Conservation (phyloP, 2,888 invertebrate genomes). For the Liopterus haemorrhoidalis region DNA sequence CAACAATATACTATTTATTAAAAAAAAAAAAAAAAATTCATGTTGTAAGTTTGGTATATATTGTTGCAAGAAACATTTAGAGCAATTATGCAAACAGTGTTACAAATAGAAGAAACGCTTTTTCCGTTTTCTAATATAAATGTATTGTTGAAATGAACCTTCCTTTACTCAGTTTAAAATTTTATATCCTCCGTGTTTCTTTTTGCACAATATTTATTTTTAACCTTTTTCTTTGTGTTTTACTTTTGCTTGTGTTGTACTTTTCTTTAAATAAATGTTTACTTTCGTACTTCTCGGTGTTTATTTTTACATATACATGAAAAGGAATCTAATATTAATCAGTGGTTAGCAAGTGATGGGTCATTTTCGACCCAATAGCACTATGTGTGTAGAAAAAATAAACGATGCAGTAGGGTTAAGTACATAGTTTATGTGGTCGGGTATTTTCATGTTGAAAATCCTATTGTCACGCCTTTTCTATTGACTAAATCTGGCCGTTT, state of each 20-base stretch:
- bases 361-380: constrained; percentile 6
- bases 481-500: too few relatives aligned
- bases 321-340: constrained; percentile 8
- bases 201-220: constrained; percentile 9
- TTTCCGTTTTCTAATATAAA: constrained; percentile 11
- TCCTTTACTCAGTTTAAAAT: constrained; percentile 10
- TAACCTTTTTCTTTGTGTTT: constrained; percentile 4
- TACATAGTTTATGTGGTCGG: too few relatives aligned
- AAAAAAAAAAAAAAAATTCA: constrained; percentile 13
- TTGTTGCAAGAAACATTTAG: constrained; percentile 13
- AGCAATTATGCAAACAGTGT: constrained; percentile 14
- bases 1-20: constrained; percentile 9
- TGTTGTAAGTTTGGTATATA: constrained; percentile 13
- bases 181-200: constrained; percentile 10
- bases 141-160: constrained; percentile 8
- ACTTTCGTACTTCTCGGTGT: constrained; percentile 6
- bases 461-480: too few relatives aligned
- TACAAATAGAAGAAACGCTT: constrained; percentile 10
- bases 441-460: too few relatives aligned
- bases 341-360: constrained; percentile 6
- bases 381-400: constrained; percentile 12
- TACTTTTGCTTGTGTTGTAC: constrained; percentile 1
- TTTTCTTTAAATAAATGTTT: constrained; percentile 12
- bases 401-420: constrained; percentile 8
- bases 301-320: not conserved